Conservation (phyloP, 2,113 vertebrate genomes). For the Formicarius rufipectus region DNA sequence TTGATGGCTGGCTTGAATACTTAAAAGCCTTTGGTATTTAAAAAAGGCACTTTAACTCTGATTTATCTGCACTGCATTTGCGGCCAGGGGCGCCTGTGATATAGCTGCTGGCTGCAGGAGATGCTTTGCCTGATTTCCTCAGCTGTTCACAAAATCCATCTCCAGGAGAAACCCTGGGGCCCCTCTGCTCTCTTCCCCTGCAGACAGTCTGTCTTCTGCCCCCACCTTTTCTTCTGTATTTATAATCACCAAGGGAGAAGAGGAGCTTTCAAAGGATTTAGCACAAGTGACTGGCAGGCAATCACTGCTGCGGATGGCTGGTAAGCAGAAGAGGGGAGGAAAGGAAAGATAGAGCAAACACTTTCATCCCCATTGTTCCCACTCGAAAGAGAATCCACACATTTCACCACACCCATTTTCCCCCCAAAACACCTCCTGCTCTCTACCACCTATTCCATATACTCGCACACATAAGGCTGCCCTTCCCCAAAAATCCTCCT, state of each 20-base stretch:
- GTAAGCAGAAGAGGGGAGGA: background rate
- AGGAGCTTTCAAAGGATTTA: slow-evolving; percentile 43
- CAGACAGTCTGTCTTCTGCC: slow-evolving; percentile 41
- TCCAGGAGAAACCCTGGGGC: slow-evolving; percentile 13
- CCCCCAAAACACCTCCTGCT: background rate
- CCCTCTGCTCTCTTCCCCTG: background rate
- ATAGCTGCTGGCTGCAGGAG: slow-evolving; percentile 20
- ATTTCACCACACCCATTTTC: background rate
- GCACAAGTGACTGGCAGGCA: background rate
- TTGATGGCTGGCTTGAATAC: slow-evolving; percentile 15
- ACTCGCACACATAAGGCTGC: background rate
- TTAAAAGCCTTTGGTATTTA: slow-evolving; percentile 60
- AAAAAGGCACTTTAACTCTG: slow-evolving; percentile 46
- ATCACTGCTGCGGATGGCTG: background rate
- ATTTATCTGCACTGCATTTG: slow-evolving; percentile 46
- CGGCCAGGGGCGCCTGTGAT: background rate
- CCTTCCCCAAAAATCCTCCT: background rate
- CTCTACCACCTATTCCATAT: background rate
- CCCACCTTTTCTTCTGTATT: background rate
- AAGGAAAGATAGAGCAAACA: background rate
- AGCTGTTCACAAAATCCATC: slow-evolving; percentile 24
- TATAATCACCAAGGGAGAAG: background rate
- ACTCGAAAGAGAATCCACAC: background rate
- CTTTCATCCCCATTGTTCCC: background rate
- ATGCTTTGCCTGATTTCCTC: slow-evolving; percentile 31